phyloP scores from a whole-genome alignment of 2,888 invertebrate species.

The Pemphredon lugubris region DNA sequence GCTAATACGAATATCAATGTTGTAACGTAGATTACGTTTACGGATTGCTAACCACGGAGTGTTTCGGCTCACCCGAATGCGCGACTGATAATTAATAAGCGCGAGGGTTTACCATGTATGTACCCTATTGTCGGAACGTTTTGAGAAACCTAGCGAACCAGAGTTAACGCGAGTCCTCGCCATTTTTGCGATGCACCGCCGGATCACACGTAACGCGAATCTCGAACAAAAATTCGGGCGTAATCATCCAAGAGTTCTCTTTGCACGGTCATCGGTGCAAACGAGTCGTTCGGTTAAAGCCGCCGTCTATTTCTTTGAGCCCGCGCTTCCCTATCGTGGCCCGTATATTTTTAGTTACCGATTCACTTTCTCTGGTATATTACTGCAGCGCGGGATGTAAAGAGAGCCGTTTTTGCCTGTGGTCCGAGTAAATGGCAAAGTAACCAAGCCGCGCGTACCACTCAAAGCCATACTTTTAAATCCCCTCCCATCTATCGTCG shows the following conservation, averaged over 20 bases:
- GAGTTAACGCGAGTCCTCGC: too few relatives aligned
- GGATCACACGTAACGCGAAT: too few relatives aligned
- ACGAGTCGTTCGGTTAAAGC: conserved; percentile 25
- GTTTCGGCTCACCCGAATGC: too few relatives aligned
- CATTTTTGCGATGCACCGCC: too few relatives aligned
- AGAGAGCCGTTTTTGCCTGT: conserved; percentile 44
- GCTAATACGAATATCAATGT: conserved; percentile 8
- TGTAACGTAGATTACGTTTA: neutral
- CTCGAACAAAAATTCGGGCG: too few relatives aligned
- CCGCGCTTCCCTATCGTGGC: conserved; percentile 37
- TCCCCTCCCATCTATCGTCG: conserved; percentile 32
- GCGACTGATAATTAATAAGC: too few relatives aligned
- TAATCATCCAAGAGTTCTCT: conserved; percentile 30
- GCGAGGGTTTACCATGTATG: too few relatives aligned
- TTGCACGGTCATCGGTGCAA: conserved; percentile 32
- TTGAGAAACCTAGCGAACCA: too few relatives aligned
- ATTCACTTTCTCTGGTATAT: conserved; percentile 32
- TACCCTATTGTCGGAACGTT: too few relatives aligned
- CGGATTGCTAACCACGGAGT: neutral
- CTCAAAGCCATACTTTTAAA: conserved; percentile 49
- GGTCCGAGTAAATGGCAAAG: conserved; percentile 48
- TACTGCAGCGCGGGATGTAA: conserved; percentile 22
- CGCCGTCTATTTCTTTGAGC: conserved; percentile 47
- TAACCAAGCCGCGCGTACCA: conserved; percentile 23
- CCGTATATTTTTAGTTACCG: conserved; percentile 54